A percentile compares a stretch with the other conserved stretches of the same genome.
Evolutionary conservation across 2,797 vertebrate species (phyloP).

Genomic region (Microchirus variegatus): DNA sequence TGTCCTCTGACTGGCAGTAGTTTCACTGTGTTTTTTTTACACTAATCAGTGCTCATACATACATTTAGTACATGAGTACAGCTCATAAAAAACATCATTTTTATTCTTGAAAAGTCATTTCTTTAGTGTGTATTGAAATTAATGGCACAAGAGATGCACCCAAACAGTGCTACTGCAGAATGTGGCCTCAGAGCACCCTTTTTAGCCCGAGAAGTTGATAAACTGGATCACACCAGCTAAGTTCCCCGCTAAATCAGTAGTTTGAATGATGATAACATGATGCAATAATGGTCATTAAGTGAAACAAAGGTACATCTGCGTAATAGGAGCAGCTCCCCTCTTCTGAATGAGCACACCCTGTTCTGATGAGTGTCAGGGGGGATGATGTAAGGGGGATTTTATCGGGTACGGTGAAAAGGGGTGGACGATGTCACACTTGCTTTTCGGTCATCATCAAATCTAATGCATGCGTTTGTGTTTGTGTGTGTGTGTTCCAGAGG

Average conservation of each 20-base stretch:
- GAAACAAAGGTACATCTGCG: conserved; percentile 26
- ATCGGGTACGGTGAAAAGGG: conserved; percentile 26
- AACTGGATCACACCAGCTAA: conserved; percentile 4
- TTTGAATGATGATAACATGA: conserved; percentile 59
- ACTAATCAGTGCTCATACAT: too few relatives aligned
- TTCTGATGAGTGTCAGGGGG: conserved; percentile 39
- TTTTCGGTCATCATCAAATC: conserved; percentile 41
- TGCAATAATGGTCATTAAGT: conserved; percentile 54
- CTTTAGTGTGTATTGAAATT: too few relatives aligned
- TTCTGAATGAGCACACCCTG: conserved; percentile 42
- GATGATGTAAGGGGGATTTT: conserved; percentile 70
- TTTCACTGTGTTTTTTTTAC: too few relatives aligned
- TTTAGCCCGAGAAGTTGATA: conserved; percentile 21
- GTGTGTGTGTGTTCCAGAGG: conserved; percentile 84
- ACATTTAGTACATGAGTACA: too few relatives aligned
- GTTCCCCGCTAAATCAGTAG: conserved; percentile 30
- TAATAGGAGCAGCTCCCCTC: conserved; percentile 13
- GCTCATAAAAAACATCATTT: too few relatives aligned
- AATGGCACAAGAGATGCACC: too few relatives aligned
- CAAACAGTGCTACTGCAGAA: too few relatives aligned
- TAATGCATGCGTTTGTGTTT: conserved; percentile 33
- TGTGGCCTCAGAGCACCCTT: background rate
- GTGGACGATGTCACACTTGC: conserved; percentile 25
- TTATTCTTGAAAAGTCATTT: too few relatives aligned
- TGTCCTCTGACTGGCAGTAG: too few relatives aligned